Base-by-base conservation (phyloP, 2,797 vertebrate species). In the Nyctalus aviator region DNA sequence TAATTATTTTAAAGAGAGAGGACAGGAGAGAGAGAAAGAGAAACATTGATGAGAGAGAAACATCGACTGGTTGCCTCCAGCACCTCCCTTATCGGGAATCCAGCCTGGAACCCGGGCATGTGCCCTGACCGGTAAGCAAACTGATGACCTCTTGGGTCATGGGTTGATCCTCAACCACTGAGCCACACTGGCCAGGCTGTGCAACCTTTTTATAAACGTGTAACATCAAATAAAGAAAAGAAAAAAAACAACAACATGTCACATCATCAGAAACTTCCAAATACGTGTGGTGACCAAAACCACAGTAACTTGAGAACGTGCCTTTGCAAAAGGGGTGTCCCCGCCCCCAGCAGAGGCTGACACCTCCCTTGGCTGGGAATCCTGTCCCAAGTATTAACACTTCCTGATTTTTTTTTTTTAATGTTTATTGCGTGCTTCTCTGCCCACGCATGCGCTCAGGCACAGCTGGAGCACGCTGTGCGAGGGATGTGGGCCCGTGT, bases 211-310 rank as follows among this genome's bases (percentile, higher is more conserved):
- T 78, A 50, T 57, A 68, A 88, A 69, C 25, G 35, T 12, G 57
- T 93, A 48, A 71, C 50, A 77, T 84, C 89, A 84, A 6, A 62
- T 59, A 59, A 27, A 59, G 25, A 62, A 62, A 30, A 62, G 10
- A 9, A 25, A 27, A 59, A 27, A 59, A 57, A 21, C 8, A 4
- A 57, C 62, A 90, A 72, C 30, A 50, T 25, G 64, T 93, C 44
- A 71, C 50, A 73, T 82, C 89, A 81, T 78, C 84, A 89, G 84
- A 87, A 68, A 81, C 32, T 69, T 95, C 72, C 81, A 81, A 76
- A 86, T 69, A 86, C 57, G 46, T 20, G 17, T 84, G 71, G 66
- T 89, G 86, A 79, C 9, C n/a, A 15, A 23, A 66, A 79, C 6
- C n/a, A 25, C 1, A 35, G 41, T 73, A 35, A 55, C 75, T 95